Percentiles rank a stretch among this genome's conserved stretches.
These are phyloP conservation scores for Lampris incognitus DNA, from an alignment of 2,113 vertebrate genomes.

Conservation along the genomic window DNA sequence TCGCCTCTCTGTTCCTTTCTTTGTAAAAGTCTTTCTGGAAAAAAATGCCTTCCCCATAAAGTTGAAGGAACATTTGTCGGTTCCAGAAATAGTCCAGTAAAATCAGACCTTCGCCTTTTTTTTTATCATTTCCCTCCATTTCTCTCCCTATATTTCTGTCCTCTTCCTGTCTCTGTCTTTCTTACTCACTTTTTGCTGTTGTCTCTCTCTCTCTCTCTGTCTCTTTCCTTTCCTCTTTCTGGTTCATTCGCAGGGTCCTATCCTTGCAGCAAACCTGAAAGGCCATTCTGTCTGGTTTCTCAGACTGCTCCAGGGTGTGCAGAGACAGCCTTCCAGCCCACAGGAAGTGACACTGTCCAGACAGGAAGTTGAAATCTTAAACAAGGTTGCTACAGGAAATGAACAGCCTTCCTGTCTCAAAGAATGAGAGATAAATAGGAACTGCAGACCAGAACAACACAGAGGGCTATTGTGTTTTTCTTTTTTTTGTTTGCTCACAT, in stretches of 20 bases:
- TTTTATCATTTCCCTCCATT: slow-evolving; percentile 44
- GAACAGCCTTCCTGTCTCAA: slow-evolving; percentile 1
- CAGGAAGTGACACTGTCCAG: background rate
- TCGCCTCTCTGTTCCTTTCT: slow-evolving; percentile 5
- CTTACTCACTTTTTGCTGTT: slow-evolving; percentile 1
- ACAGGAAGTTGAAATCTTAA: slow-evolving; percentile 5
- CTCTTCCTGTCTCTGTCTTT: slow-evolving; percentile 8
- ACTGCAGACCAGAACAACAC: background rate
- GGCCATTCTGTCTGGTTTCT: slow-evolving; percentile 10
- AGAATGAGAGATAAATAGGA: background rate
- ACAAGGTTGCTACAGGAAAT: slow-evolving; percentile 5
- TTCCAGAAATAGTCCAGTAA: slow-evolving; percentile 72
- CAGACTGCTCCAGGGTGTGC: slow-evolving; percentile 1
- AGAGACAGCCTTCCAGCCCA: background rate
- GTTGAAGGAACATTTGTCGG: slow-evolving; percentile 70
- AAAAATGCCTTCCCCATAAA: slow-evolving; percentile 50
- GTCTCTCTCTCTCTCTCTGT: slow-evolving; percentile 10
- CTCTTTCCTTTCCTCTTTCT: slow-evolving; percentile 28
- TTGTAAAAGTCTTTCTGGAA: slow-evolving; percentile 65
- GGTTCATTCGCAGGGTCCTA: background rate
- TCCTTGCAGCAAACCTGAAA: slow-evolving; percentile 42
- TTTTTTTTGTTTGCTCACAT: no score
- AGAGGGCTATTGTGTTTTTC: background rate
- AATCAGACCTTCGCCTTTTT: slow-evolving; percentile 60
- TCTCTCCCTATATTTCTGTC: slow-evolving; percentile 14